Evolutionary conservation across 2,888 invertebrate species (phyloP).

Genomic region (Drosophila subsilvestris): DNA sequence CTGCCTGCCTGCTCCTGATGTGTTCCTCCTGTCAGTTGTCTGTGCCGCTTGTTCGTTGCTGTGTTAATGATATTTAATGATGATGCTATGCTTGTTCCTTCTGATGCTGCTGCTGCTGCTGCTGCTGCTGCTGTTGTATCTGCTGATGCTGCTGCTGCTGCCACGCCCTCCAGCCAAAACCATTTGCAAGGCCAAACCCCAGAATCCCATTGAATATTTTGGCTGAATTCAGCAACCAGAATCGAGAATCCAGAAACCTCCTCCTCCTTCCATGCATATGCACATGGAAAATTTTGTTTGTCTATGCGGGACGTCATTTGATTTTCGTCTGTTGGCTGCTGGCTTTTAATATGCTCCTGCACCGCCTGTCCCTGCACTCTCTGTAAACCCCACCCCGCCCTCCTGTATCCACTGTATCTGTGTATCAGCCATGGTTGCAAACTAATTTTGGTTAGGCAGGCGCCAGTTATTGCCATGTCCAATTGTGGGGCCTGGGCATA

Average conservation of each 20-base stretch:
- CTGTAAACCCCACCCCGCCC: constrained; percentile 1
- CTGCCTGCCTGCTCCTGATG: constrained; percentile 20
- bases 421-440: constrained; percentile 37
- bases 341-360: constrained; percentile 75
- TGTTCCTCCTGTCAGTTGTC: constrained; percentile 44
- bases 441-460: constrained; percentile 62
- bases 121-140: constrained; percentile 5
- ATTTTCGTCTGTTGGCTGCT: constrained; percentile 54
- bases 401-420: not conserved
- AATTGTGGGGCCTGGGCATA: constrained; percentile 31
- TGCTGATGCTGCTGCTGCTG: constrained; percentile 4
- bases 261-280: constrained; percentile 48
- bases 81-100: constrained; percentile 61
- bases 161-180: constrained; percentile 19
- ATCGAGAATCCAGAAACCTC: not conserved
- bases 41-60: constrained; percentile 67
- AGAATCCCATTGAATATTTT: constrained; percentile 38
- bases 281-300: constrained; percentile 72
- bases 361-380: constrained; percentile 17
- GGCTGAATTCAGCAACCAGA: constrained; percentile 14
- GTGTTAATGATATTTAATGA: constrained; percentile 81
- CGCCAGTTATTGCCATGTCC: constrained; percentile 73
- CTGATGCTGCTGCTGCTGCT: not conserved
- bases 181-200: not conserved
- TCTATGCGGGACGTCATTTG: constrained; percentile 66